phyloP scores from a whole-genome alignment of 2,888 invertebrate species.

The Eledone cirrhosa region DNA sequence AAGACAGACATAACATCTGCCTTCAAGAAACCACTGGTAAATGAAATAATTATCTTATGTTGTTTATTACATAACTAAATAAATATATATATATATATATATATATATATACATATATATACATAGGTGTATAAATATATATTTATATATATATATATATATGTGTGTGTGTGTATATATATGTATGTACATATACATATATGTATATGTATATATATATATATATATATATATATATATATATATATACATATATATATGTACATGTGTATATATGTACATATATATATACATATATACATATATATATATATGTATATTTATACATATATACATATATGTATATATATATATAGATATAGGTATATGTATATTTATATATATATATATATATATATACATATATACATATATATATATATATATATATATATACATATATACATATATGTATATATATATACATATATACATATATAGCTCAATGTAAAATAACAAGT shows the following conservation, averaged over 20 bases:
- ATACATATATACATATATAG: too few species aligned
- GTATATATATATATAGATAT: too few species aligned
- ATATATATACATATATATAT: not conserved
- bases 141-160: not conserved
- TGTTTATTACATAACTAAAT: not conserved
- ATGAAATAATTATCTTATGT: too few species aligned
- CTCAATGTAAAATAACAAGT: too few species aligned
- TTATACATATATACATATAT: not conserved
- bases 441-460: not conserved
- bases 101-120: not conserved
- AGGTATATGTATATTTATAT: too few species aligned
- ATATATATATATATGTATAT: not conserved
- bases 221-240: not conserved
- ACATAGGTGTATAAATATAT: not conserved
- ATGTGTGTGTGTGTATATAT: not conserved
- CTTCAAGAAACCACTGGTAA: too few species aligned
- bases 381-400: not conserved
- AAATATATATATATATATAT: not conserved
- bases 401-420: not conserved
- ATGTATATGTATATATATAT: not conserved
- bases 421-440: not conserved
- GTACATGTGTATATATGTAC: not conserved
- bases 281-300: not conserved
- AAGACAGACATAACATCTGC: too few species aligned
- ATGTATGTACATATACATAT: not conserved